Percentiles rank a stretch among this genome's conserved stretches.
Conservation (phyloP, 1,140 invertebrate genomes). For the Sycophila sp. region DNA sequence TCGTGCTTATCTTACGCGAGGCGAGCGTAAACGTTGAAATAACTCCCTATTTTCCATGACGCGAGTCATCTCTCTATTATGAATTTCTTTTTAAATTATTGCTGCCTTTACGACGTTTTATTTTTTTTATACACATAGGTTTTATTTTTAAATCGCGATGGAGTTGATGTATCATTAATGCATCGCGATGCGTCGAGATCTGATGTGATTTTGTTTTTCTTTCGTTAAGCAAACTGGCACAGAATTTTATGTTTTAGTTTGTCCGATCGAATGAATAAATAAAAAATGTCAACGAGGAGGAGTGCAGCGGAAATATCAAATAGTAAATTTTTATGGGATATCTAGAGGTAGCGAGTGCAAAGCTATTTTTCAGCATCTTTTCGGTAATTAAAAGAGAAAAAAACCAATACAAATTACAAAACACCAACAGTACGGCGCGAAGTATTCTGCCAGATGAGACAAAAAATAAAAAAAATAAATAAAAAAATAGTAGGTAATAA, state of each 20-base stretch:
- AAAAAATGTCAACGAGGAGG: neutral
- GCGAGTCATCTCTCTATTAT: conserved; percentile 13
- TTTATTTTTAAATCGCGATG: neutral
- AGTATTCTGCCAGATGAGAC: conserved; percentile 12
- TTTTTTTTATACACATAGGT: neutral
- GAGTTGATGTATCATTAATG: conserved; percentile 25
- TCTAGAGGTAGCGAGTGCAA: too few species aligned
- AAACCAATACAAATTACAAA: neutral
- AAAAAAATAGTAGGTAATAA: too few species aligned
- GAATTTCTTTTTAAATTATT: conserved; percentile 11
- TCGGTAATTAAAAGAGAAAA: conserved; percentile 1
- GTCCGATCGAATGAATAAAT: too few species aligned
- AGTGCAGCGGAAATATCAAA: too few species aligned
- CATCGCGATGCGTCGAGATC: neutral
- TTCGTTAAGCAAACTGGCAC: conserved; percentile 16
- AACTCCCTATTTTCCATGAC: neutral
- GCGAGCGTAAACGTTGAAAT: neutral
- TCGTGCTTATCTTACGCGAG: neutral
- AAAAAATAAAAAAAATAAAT: too few species aligned
- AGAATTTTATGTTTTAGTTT: conserved; percentile 20
- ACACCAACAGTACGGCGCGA: conserved; percentile 4
- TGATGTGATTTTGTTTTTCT: conserved; percentile 3
- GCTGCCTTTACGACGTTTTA: neutral
- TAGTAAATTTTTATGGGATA: too few species aligned
- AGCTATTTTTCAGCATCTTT: neutral